Base-by-base conservation (phyloP, 2,113 vertebrate species). In the Psittacula cyanocephala region DNA sequence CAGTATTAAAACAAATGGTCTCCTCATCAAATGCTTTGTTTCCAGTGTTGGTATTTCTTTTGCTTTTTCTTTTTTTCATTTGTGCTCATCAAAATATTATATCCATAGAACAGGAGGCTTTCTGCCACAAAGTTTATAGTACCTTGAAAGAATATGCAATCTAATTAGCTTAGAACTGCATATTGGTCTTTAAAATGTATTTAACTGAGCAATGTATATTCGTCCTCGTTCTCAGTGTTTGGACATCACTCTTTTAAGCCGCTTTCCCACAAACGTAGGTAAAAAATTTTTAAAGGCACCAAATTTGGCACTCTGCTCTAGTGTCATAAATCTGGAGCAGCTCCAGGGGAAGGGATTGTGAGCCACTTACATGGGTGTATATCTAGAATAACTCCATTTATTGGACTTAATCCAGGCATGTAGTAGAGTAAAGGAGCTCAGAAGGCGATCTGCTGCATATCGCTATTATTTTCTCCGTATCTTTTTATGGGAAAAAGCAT, bases 321-420 rank as follows among this genome's bases (percentile, higher is more conserved):
- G 37, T 88, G 77, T 81, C 53, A 71, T 87, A 88, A 93, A 88
- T 82, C 89, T 96, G 93, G 90, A 92, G 77, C 16, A 28, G 62
- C 74, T 96, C 95, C 83, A 94, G 95, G 88, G 83, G 93, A 93
- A 8, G 2, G 79, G 70, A 78, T 74, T 95, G 89, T 88, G 94
- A 96, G 84, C 91, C 94, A 85, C 78, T 95, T 79, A 89, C 74
- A 97, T 92, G 91, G 70, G 64, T 89, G 91, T 95, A 80, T 94
- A 82, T 92, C 95, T 95, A 74, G 76, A 95, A 87, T 95, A 95
- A 95, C 94, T 94, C 91, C 25, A 72, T 92, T 95, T 91, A 76
- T 95, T 96, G 93, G 96, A 87, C 71, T 67, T 77, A 79, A 64
- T 95, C 95, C 95, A 97, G 84, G 53, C 84, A 4, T 94, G 43